These are phyloP conservation scores for Tromatobia lineatoria DNA, from an alignment of 2,888 invertebrate species.

Conservation along the genomic window DNA sequence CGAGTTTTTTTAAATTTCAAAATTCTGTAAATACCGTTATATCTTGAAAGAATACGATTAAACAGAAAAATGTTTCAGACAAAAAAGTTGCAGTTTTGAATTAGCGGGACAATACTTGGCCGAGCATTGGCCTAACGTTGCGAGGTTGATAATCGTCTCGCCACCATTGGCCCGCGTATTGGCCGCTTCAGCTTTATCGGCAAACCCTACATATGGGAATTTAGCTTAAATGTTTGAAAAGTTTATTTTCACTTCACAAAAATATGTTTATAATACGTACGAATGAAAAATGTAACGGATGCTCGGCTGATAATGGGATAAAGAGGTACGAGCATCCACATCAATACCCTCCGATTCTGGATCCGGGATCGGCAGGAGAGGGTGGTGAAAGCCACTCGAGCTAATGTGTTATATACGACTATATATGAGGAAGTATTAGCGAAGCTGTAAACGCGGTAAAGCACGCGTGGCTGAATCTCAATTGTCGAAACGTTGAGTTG, in stretches of 20 bases:
- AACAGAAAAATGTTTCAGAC: no score
- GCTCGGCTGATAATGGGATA: neutral
- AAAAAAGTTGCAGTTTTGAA: no score
- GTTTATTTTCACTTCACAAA: neutral
- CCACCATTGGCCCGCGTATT: no score
- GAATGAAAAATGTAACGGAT: neutral
- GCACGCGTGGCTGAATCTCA: constrained; percentile 62
- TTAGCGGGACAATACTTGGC: no score
- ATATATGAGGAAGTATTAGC: constrained; percentile 35
- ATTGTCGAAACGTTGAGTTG: constrained; percentile 66
- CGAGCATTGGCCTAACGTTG: no score
- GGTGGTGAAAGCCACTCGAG: constrained; percentile 13
- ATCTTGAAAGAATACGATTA: no score
- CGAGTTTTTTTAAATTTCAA: no score
- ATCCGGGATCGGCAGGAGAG: neutral
- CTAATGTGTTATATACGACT: constrained; percentile 13
- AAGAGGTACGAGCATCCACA: neutral
- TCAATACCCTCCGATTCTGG: neutral
- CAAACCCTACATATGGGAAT: no score
- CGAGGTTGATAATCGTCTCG: no score
- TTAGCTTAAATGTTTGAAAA: no score
- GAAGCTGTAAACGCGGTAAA: constrained; percentile 62
- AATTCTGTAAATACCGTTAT: no score
- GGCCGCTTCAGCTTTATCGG: no score
- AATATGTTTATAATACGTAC: neutral